Evolutionary conservation across 1,140 invertebrate genomes (phyloP).

Genomic region (Monochamus saltuarius): DNA sequence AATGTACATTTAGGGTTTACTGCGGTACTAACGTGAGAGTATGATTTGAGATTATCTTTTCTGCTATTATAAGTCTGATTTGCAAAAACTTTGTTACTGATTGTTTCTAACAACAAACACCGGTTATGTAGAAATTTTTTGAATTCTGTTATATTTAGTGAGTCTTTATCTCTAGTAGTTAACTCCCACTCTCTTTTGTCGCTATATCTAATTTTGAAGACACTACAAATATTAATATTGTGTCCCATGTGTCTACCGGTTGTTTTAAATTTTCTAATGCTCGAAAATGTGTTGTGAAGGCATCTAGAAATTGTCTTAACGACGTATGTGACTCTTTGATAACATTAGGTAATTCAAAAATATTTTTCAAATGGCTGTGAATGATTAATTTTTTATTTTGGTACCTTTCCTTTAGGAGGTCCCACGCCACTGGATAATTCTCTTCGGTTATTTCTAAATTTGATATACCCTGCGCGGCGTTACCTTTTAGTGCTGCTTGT

Average conservation of each 20-base stretch:
- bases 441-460: conserved; percentile 8
- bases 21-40: too few relatives aligned
- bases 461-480: conserved; percentile 10
- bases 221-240: conserved; percentile 21
- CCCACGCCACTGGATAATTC: conserved; percentile 13
- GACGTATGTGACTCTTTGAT: conserved; percentile 12
- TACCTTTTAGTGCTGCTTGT: conserved; percentile 11
- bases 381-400: too few relatives aligned
- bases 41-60: too few relatives aligned
- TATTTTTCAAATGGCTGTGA: conserved; percentile 18
- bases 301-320: conserved; percentile 1
- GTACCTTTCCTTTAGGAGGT: conserved; percentile 11
- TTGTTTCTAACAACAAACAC: conserved; percentile 13
- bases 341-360: conserved; percentile 17
- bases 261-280: conserved; percentile 12
- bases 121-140: conserved; percentile 13
- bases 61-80: too few relatives aligned
- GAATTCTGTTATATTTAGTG: background rate
- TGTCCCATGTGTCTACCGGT: conserved; percentile 8
- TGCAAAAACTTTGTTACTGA: conserved; percentile 7
- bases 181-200: conserved; percentile 22
- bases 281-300: conserved; percentile 14
- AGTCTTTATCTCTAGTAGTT: conserved; percentile 12
- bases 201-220: conserved; percentile 13
- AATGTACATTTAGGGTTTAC: too few relatives aligned